Base-by-base conservation (phyloP, 2,797 vertebrate species). In the Characodon lateralis region DNA sequence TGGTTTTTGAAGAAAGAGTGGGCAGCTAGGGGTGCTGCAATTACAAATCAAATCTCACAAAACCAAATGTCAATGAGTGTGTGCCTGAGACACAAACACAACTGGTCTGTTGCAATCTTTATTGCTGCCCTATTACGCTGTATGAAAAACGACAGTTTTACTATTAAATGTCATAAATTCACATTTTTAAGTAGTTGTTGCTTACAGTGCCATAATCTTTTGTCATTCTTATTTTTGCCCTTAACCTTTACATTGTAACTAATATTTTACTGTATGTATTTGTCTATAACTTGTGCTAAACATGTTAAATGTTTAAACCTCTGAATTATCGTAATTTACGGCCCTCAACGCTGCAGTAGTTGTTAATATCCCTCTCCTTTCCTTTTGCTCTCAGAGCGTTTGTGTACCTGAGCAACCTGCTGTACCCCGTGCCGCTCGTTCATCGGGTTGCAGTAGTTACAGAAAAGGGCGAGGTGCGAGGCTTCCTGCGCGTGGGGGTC, bases 381-480 rank as follows among this genome's bases (percentile, higher is more conserved):
- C 71, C 78, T 53, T 78, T 68, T 77, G 2, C 78, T 76, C 81
- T 65, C 91, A 99, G 98, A 92, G 98, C 98, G 0, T 99, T 99
- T 72, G 98, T 99, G 58, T 99, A 99, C 95, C 95, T 99, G 93
- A 99, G 98, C 94, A 99, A 99, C 87, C 96, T 99, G 83, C 96
- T 99, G 55, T 99, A 99, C 89, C 98, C 98, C 0, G 98, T 99
- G 63, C 98, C 98, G 22, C 95, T 99, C 89, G 98, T 99, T 86
- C 98, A 99, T 91, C 95, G 96, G 74, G 98, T 97, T 85, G 98
- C 98, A 81, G 92, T 99, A 81, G 98, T 99, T 87, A 99, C 98
- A 0, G 98, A 99, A 95, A 99, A 99, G 78, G 98, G 98, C 0
- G 98, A 99, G 12, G 98, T 99, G 20, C 96, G 96, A 39, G 98